phyloP scores from a whole-genome alignment of 1,140 invertebrate genomes.

The Micrasema longulum region DNA sequence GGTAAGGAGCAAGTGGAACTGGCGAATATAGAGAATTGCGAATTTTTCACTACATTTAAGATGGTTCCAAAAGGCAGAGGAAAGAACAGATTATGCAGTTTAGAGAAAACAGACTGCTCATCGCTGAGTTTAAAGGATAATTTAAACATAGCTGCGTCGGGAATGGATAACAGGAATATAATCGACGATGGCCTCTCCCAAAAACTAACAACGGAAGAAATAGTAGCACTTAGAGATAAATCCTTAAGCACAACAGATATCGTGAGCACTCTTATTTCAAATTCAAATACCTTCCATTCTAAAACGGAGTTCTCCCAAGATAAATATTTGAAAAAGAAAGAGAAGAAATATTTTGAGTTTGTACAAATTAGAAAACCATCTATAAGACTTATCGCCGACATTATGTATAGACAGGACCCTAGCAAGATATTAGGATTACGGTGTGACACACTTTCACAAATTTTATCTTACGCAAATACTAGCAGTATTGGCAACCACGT shows the following conservation, averaged over 20 bases:
- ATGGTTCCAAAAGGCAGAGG: conserved; percentile 73
- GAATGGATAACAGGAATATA: conserved; percentile 87
- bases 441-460: conserved; percentile 88
- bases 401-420: conserved; percentile 82
- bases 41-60: conserved; percentile 84
- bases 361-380: conserved; percentile 81
- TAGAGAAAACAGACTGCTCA: conserved; percentile 70
- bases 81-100: conserved; percentile 69
- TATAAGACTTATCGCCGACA: conserved; percentile 79
- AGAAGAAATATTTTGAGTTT: conserved; percentile 89
- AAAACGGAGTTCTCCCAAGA: conserved; percentile 95
- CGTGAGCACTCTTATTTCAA: conserved; percentile 86
- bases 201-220: conserved; percentile 84
- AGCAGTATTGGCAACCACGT: conserved; percentile 82
- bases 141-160: conserved; percentile 70
- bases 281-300: conserved; percentile 86
- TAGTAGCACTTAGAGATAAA: conserved; percentile 79
- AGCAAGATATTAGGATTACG: conserved; percentile 84
- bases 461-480: conserved; percentile 85
- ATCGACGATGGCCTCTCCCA: conserved; percentile 89
- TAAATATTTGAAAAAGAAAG: conserved; percentile 95
- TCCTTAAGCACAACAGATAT: conserved; percentile 85
- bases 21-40: conserved; percentile 76
- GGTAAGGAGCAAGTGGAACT: conserved; percentile 81
- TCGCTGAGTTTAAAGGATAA: conserved; percentile 64